Evolutionary conservation across 2,797 vertebrate species (phyloP).

Genomic region (Tragelaphus oryx): DNA sequence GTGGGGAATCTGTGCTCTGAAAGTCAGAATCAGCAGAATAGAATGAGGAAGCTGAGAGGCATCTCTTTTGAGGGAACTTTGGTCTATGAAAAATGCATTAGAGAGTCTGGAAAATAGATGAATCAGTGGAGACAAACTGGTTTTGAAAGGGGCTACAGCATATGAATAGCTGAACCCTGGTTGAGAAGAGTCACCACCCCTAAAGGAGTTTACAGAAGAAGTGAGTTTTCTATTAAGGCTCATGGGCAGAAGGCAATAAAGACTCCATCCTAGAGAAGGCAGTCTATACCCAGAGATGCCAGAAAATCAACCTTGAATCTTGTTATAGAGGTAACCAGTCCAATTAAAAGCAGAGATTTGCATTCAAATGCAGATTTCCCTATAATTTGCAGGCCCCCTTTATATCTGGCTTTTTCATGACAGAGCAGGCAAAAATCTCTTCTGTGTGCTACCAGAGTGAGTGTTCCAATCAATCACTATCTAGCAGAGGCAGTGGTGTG

Average conservation of each 20-base stretch:
- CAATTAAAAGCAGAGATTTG: neutral
- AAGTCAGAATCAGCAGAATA: neutral
- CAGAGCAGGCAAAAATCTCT: neutral
- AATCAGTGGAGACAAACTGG: neutral
- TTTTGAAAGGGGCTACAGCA: neutral
- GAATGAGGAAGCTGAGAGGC: neutral
- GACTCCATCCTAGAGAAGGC: neutral
- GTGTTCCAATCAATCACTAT: neutral
- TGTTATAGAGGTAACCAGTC: neutral
- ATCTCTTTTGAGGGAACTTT: neutral
- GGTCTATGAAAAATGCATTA: neutral
- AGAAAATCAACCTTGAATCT: neutral
- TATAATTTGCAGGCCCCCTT: neutral
- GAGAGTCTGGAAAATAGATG: neutral
- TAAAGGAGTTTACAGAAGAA: neutral
- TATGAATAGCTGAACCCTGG: too few relatives aligned
- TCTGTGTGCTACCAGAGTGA: neutral
- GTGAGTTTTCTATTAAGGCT: neutral
- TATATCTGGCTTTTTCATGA: neutral
- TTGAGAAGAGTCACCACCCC: neutral
- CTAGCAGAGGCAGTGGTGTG: neutral
- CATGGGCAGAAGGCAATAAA: neutral
- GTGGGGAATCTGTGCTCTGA: neutral
- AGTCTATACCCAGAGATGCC: neutral
- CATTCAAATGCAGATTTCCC: neutral